Base-by-base conservation (phyloP, 2,888 invertebrate species). In the Elysia crispata region DNA sequence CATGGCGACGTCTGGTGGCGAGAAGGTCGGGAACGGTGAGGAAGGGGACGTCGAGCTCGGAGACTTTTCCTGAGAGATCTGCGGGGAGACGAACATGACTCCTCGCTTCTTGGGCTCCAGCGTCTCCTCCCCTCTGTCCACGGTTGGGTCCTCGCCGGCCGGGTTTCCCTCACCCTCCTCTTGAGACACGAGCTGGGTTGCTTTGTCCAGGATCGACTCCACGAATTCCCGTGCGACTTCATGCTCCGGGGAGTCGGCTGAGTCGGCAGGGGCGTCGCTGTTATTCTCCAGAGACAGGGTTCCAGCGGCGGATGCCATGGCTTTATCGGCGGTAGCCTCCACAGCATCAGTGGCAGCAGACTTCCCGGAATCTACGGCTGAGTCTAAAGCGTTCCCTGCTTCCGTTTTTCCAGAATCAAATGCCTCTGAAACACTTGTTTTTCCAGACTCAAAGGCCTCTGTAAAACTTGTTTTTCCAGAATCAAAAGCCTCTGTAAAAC, bases 101-200 rank as follows among this genome's bases (percentile, higher is more conserved):
- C 80, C 83, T 13, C 75, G 54, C 60, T 72, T 76, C 49, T 66
- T 70, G 20, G 70, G 75, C 20, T 60, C 69, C 30, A 83, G 30
- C 1, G 81, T 83, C 28, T 83, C 81, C 54, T 83, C 83, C 6
- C 83, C 83, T 49, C 81, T 50, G 0, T 83, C 83, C 33, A 81
- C 81, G 5, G 28, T 41, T 23, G 66, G 74, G 23, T 25, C 57
- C 20, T 79, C 79, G 18, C 41, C 67, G 11, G 13, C 33, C 33
- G 54, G 67, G 20, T 69, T 76, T 20, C 57, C 64, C 54, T 74
- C 62, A 8, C 57, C 25, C n/a, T n/a, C 5, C n/a, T 49, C n/a
- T 60, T 75, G 60, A 0, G 78, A 49, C 3, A 74, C 72, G 15
- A 69, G n/a, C 25, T 30, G 33, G n/a, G 79, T 78, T 18, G 70